These are phyloP conservation scores for Lepidurus apus DNA, from an alignment of 1,140 invertebrate genomes.

Conservation along the genomic window DNA sequence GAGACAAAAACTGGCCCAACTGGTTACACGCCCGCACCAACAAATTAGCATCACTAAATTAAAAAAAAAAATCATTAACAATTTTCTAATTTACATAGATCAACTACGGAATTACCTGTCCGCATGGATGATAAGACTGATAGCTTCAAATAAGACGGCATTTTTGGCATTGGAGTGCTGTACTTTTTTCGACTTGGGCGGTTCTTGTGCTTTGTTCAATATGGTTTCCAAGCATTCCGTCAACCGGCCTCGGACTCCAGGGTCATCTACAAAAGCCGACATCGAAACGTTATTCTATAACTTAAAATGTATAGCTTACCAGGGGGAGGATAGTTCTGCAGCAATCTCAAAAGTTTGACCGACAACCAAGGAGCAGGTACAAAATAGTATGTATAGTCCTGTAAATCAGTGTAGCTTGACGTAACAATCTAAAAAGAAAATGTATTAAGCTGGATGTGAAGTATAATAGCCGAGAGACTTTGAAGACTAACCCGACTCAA, in stretches of 20 bases:
- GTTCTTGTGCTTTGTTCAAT: constrained; percentile 98
- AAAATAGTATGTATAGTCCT: constrained; percentile 99
- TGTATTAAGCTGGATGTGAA: neutral
- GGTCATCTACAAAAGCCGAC: constrained; percentile 66
- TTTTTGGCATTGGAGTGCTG: constrained; percentile 99
- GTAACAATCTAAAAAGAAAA: constrained; percentile 74
- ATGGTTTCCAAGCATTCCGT: constrained; percentile 99
- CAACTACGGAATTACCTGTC: constrained; percentile 58
- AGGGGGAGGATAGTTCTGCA: constrained; percentile 98
- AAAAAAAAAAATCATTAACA: constrained; percentile 26
- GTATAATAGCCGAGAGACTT: neutral
- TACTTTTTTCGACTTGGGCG: constrained; percentile 99
- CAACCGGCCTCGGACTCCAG: constrained; percentile 85
- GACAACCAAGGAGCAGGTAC: constrained; percentile 99
- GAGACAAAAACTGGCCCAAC: constrained; percentile 95
- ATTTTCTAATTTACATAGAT: neutral
- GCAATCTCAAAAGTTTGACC: constrained; percentile 89
- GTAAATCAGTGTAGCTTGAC: constrained; percentile 94
- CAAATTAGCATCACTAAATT: constrained; percentile 93
- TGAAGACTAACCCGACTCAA: constrained; percentile 70
- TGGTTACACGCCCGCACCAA: constrained; percentile 98
- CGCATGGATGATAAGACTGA: constrained; percentile 99
- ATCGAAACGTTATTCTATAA: constrained; percentile 34
- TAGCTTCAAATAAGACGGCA: constrained; percentile 98
- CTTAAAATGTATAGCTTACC: constrained; percentile 50